Conservation (phyloP, 1,140 invertebrate species). For the Eumaeus atala region DNA sequence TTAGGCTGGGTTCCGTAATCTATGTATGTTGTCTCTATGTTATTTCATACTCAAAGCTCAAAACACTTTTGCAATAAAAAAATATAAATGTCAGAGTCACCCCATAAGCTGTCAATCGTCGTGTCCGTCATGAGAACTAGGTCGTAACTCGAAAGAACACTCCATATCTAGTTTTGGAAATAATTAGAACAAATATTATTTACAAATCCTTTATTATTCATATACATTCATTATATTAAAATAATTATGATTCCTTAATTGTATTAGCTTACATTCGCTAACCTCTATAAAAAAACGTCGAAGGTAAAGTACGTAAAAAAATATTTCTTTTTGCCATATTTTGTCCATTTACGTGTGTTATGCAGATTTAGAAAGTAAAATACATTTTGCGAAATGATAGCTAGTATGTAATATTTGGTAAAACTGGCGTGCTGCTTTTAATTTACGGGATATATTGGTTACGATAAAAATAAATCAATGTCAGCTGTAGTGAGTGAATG, state of each 20-base stretch:
- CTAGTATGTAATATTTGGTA: constrained; percentile 1
- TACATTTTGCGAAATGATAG: constrained; percentile 2
- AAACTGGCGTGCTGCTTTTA: constrained; percentile 5
- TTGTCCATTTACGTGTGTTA: constrained; percentile 50
- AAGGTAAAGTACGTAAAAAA: constrained; percentile 46
- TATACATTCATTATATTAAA: constrained; percentile 17
- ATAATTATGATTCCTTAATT: constrained; percentile 7
- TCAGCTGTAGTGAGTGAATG: constrained; percentile 39
- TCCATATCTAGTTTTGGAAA: constrained; percentile 26
- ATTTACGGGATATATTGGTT: constrained; percentile 20
- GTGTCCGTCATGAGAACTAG: constrained; percentile 59
- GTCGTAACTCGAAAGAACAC: constrained; percentile 57
- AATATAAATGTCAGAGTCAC: constrained; percentile 28
- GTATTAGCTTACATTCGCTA: constrained; percentile 27
- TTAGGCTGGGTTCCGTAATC: too few species aligned
- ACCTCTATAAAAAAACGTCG: constrained; percentile 34
- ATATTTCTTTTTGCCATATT: constrained; percentile 62
- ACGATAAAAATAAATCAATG: constrained; percentile 26
- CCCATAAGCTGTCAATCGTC: constrained; percentile 29
- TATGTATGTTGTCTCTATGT: too few species aligned
- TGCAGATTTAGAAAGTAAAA: constrained; percentile 17
- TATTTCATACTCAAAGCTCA: too few species aligned
- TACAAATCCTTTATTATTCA: constrained; percentile 16
- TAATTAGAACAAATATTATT: constrained; percentile 22
- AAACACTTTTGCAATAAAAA: neutral